A percentile compares a stretch with the other conserved stretches of the same genome.
These are phyloP conservation scores for Brachyhypopomus occidentalis DNA, from an alignment of 2,113 vertebrate species.

Conservation along the genomic window DNA sequence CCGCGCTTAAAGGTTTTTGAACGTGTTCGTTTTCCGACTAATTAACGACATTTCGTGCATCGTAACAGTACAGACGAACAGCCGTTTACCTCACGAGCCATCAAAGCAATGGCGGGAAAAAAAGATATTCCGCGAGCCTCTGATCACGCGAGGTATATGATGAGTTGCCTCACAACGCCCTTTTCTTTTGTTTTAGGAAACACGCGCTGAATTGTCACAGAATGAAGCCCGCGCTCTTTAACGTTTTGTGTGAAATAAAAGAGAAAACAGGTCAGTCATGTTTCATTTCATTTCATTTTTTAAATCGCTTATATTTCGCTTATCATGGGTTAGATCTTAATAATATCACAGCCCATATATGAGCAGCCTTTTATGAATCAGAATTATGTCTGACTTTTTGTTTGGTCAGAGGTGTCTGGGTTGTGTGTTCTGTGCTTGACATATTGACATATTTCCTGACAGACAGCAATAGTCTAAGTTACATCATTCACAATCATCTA, in stretches of 20 bases:
- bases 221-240: conserved; percentile 99
- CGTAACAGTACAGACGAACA: too few species aligned
- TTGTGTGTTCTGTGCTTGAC: not conserved
- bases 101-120: conserved; percentile 12
- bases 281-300: not conserved
- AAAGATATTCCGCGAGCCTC: not conserved
- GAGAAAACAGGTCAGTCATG: conserved; percentile 94
- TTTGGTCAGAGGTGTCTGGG: not conserved
- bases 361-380: not conserved
- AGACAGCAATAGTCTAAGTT: not conserved
- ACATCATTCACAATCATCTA: not conserved
- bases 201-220: conserved; percentile 98
- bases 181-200: conserved; percentile 85
- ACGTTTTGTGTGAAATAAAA: conserved; percentile 99
- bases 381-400: not conserved
- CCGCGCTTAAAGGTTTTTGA: too few species aligned
- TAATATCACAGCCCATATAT: not conserved
- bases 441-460: not conserved
- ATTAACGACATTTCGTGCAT: too few species aligned
- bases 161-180: conserved; percentile 10
- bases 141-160: conserved; percentile 5
- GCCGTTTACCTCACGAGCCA: too few species aligned
- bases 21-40: too few species aligned
- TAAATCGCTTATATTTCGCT: not conserved
- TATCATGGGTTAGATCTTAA: not conserved